Base-by-base conservation (phyloP, 2,113 vertebrate species). In the Emydura subglobosa region DNA sequence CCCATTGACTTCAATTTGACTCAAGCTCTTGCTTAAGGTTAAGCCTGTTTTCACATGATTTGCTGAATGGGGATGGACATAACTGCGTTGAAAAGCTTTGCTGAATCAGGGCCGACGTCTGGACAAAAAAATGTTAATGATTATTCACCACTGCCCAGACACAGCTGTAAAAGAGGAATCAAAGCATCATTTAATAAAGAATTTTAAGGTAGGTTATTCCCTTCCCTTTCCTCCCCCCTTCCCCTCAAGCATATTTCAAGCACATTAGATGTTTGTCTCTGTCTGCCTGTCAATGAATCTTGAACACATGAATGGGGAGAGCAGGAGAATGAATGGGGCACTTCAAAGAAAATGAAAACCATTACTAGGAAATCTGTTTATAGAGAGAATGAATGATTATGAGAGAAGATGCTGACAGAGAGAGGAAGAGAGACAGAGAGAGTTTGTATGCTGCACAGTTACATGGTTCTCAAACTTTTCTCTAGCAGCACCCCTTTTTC, bases 281-380 rank as follows among this genome's bases (percentile, higher is more conserved):
- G 85, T 92, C 94, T 96, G 95, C 91, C 34, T 94, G 94, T 91
- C 93, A 96, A 98, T 97, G 91, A 96, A 96, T 92, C 92, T 49
- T 25, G 90, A 95, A 79, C 74, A 96, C 96, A 85, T 57, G 92
- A 97, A 97, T 96, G 96, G 94, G 91, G 96, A 95, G 90, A 94
- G 95, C 95, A 96, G 96, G 96, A 98, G 97, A 98, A 97, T 89
- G 96, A 97, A 97, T 97, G 97, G 96, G 95, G 59, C 95, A 98
- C 98, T 98, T 98, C 98, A 98, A 98, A 98, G 98, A 97, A 97
- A 96, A 94, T 95, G 95, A 92, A 97, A 98, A 97, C 95, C 95
- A 97, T 97, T 97, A 98, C 96, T 82, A 90, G 96, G 97, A 97
- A 97, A 97, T 97, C 97, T 98, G 98, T 98, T 98, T 98, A 98